Evolutionary conservation across 1,140 invertebrate genomes (phyloP).

Genomic region (Danaus plexippus): DNA sequence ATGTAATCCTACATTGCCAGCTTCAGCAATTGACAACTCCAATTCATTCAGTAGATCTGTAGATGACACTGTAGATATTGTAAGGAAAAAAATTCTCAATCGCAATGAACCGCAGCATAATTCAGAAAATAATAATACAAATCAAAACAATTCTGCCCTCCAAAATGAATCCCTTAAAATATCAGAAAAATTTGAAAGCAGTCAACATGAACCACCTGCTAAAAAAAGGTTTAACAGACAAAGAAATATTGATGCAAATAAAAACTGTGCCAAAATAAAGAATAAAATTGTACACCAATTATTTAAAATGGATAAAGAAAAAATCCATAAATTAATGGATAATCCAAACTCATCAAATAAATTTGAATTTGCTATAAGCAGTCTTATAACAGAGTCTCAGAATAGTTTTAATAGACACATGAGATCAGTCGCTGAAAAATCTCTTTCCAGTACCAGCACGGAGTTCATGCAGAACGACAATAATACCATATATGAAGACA

Average conservation of each 20-base stretch:
- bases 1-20: slow-evolving; percentile 33
- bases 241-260: slow-evolving; percentile 32
- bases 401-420: slow-evolving; percentile 59
- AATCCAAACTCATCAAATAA: slow-evolving; percentile 61
- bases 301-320: slow-evolving; percentile 66
- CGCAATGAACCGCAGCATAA: slow-evolving; percentile 34
- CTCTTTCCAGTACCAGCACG: slow-evolving; percentile 42
- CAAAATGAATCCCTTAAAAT: slow-evolving; percentile 11
- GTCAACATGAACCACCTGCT: slow-evolving; percentile 30
- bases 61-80: slow-evolving; percentile 61
- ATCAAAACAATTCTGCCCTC: slow-evolving; percentile 18
- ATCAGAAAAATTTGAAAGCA: slow-evolving; percentile 15
- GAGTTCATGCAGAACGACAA: slow-evolving; percentile 58
- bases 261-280: slow-evolving; percentile 62
- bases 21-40: slow-evolving; percentile 41
- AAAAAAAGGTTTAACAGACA: slow-evolving; percentile 40
- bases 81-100: slow-evolving; percentile 48
- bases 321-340: slow-evolving; percentile 63
- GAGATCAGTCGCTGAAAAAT: slow-evolving; percentile 60
- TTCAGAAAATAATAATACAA: slow-evolving; percentile 20
- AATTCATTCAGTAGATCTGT: slow-evolving; percentile 51
- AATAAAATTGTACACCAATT: slow-evolving; percentile 62
- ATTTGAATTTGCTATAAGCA: slow-evolving; percentile 66
- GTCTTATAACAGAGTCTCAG: slow-evolving; percentile 62
- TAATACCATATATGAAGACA: slow-evolving; percentile 66